Base-by-base conservation (phyloP, 2,797 vertebrate species). In the Danio tinwini region DNA sequence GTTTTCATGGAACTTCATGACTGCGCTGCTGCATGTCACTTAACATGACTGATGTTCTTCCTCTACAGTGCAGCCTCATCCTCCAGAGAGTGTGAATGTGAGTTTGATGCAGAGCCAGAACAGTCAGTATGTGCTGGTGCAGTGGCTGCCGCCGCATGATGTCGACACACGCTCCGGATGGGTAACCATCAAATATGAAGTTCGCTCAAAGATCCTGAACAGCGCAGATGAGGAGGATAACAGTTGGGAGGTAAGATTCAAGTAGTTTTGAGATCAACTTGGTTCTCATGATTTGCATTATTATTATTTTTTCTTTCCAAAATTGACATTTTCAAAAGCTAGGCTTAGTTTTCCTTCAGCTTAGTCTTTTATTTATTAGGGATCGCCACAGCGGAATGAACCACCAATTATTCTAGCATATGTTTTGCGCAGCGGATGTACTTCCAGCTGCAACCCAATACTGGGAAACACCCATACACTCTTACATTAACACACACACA, bases 181-280 rank as follows among this genome's bases (percentile, higher is more conserved):
- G 97, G 89, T 97, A 78, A 96, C 95, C 4, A 87, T 96, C 29
- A 93, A 93, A 63, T 98, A 97, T 19, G 91, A 96, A 86, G 86
- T 98, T 39, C 86, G 89, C 63, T 83, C 96, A 59, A 94, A 94
- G 76, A 75, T 74, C 5, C 50, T 74, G 3, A 65, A 75, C 40
- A 73, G 56, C 0, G 12, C 29, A 86, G 87, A 91, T 0, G 89
- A 93, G 76, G 84, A 83, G 76, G 84, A 83, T 78, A 81, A 88
- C 4, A 87, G 92, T 5, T 97, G 96, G 95, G 94, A 95, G 91
- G 97, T 97, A 85, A 92, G 92, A 83, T 47, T 17, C 7, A 52
- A 19, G 42, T 39, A n/a, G 9, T 17, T 55, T 13, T 1, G 0
- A 42, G 6, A 8, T 63, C 39, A 56, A 40, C 49, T 16, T 40